Conservation (phyloP, 2,797 vertebrate species). For the Cacajao melanocephalus region DNA sequence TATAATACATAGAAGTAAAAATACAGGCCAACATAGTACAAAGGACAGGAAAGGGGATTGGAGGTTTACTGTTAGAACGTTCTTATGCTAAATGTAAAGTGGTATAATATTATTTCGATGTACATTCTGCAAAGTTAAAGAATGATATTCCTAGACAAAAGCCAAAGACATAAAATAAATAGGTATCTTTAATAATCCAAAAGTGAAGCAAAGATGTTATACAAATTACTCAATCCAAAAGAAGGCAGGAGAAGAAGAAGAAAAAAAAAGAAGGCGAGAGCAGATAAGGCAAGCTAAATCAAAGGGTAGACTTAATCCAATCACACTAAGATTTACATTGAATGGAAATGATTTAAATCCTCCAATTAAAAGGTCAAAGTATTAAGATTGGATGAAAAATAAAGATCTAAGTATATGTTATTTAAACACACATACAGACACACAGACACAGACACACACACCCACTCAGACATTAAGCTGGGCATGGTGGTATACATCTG, state of each 20-base stretch:
- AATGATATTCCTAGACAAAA: neutral
- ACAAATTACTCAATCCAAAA: neutral
- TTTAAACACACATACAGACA: neutral
- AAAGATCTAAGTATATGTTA: neutral
- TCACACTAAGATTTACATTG: neutral
- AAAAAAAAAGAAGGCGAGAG: neutral
- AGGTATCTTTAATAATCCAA: neutral
- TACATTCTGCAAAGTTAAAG: neutral
- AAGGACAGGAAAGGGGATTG: neutral
- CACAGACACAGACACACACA: too few species aligned
- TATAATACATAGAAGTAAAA: neutral
- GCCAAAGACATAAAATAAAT: neutral
- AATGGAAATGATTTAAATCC: neutral
- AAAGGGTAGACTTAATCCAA: neutral
- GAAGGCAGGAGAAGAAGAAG: neutral
- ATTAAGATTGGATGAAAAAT: neutral
- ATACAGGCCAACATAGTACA: neutral
- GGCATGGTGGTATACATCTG: fast-evolving
- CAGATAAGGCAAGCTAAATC: neutral
- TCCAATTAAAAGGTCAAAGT: neutral
- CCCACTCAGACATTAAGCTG: neutral
- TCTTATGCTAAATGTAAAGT: neutral
- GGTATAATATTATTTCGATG: neutral
- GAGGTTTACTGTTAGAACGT: neutral
- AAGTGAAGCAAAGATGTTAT: neutral